phyloP scores from a whole-genome alignment of 2,888 invertebrate species.

The Drosophila engyochracea region DNA sequence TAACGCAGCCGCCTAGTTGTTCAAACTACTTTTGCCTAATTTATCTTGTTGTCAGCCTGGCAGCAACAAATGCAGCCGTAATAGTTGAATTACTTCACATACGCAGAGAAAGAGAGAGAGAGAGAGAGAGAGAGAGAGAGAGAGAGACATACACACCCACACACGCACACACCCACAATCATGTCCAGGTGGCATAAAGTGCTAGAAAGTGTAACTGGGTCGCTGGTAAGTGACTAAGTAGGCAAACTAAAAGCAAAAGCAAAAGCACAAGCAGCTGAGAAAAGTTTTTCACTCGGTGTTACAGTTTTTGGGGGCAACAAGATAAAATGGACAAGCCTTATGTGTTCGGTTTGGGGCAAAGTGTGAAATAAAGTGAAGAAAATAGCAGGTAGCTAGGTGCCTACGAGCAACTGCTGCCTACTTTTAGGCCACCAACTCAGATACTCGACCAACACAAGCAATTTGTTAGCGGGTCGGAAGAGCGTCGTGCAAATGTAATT shows the following conservation, averaged over 20 bases:
- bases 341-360: constrained; percentile 49
- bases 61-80: constrained; percentile 72
- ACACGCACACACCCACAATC: background rate
- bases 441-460: constrained; percentile 53
- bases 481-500: constrained; percentile 74
- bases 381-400: constrained; percentile 49
- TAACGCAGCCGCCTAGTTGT: constrained; percentile 35
- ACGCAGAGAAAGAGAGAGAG: too few relatives aligned
- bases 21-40: constrained; percentile 65
- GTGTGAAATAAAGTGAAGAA: constrained; percentile 78
- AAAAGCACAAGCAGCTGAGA: constrained; percentile 54
- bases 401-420: constrained; percentile 65
- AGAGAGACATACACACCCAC: background rate
- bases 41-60: constrained; percentile 78
- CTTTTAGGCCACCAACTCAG: constrained; percentile 23
- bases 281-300: constrained; percentile 63
- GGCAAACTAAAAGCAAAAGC: constrained; percentile 57
- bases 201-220: constrained; percentile 62
- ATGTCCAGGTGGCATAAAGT: constrained; percentile 51
- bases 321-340: constrained; percentile 78
- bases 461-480: constrained; percentile 73
- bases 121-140: too few relatives aligned
- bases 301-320: constrained; percentile 54
- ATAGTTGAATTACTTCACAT: constrained; percentile 51
- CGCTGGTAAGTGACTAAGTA: constrained; percentile 60